These are phyloP conservation scores for Notolepis coatsorum DNA, from an alignment of 2,797 vertebrate genomes.

Conservation along the genomic window DNA sequence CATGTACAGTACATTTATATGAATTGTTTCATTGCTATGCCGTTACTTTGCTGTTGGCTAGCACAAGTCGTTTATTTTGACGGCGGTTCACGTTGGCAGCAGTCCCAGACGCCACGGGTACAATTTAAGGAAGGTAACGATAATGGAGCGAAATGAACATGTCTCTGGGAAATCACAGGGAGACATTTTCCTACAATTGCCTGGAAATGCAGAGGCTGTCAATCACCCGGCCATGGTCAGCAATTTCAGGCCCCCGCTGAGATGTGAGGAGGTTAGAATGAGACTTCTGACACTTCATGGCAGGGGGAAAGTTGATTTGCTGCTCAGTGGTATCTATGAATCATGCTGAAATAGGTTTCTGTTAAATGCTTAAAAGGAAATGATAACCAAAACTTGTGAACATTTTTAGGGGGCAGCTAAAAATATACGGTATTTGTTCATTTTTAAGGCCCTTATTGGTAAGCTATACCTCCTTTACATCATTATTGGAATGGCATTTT, in stretches of 20 bases:
- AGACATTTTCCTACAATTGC: conserved; percentile 63
- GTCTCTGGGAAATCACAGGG: conserved; percentile 47
- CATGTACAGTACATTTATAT: not conserved
- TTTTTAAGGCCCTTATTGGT: no score
- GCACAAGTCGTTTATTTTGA: conserved; percentile 1
- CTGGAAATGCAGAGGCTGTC: conserved; percentile 50
- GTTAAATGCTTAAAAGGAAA: conserved; percentile 48
- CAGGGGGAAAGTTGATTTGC: conserved; percentile 22
- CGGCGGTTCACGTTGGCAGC: conserved; percentile 29
- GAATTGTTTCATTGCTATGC: not conserved
- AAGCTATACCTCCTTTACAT: no score
- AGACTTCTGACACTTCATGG: conserved; percentile 43
- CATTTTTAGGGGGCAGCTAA: conserved; percentile 29
- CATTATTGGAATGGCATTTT: no score
- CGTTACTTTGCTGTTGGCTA: not conserved
- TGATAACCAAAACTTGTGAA: conserved; percentile 35
- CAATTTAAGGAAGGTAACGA: conserved; percentile 46
- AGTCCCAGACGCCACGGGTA: conserved; percentile 39
- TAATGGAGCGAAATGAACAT: conserved; percentile 63
- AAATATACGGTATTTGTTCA: no score
- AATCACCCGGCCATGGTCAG: conserved; percentile 67
- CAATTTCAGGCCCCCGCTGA: conserved; percentile 62
- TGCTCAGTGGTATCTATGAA: conserved; percentile 46
- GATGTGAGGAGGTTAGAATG: conserved; percentile 51
- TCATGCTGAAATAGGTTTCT: conserved; percentile 53